Evolutionary conservation across 2,888 invertebrate species (phyloP).

Genomic region (Peribatodes rhomboidaria): DNA sequence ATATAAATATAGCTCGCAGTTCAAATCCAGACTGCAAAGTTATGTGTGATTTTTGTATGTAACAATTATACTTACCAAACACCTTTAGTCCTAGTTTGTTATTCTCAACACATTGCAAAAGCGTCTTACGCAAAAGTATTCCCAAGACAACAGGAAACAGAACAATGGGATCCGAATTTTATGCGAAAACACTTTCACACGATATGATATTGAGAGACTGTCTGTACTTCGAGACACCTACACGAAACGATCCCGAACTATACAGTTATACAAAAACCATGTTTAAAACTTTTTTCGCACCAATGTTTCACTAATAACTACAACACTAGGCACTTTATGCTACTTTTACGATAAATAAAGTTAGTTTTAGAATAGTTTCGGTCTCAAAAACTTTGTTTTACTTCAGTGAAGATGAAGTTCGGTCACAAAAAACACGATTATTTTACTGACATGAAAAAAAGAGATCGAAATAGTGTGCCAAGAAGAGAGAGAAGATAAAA

Average conservation of each 20-base stretch:
- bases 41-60: not conserved
- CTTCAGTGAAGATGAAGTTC: slow-evolving; percentile 58
- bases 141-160: slow-evolving; percentile 78
- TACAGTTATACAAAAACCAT: slow-evolving; percentile 68
- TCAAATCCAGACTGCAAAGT: not conserved
- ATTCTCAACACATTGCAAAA: slow-evolving; percentile 61
- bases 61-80: slow-evolving; percentile 54
- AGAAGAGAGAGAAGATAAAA: slow-evolving; percentile 6
- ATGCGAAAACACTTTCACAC: slow-evolving; percentile 86
- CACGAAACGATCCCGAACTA: slow-evolving; percentile 67
- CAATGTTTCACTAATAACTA: slow-evolving; percentile 41
- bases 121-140: slow-evolving; percentile 73
- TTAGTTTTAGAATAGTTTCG: slow-evolving; percentile 22
- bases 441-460: slow-evolving; percentile 64
- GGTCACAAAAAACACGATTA: slow-evolving; percentile 55
- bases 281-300: slow-evolving; percentile 50
- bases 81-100: slow-evolving; percentile 33
- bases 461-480: slow-evolving; percentile 44
- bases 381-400: slow-evolving; percentile 53
- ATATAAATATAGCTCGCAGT: not conserved
- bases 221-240: slow-evolving; percentile 79
- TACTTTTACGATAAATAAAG: slow-evolving; percentile 35
- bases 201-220: slow-evolving; percentile 57
- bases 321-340: slow-evolving; percentile 37
- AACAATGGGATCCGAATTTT: slow-evolving; percentile 85